Evolutionary conservation across 2,888 invertebrate genomes (phyloP), one percentile per base, ranked within the genome.

Genomic region (Habrosyne pyritoides): DNA sequence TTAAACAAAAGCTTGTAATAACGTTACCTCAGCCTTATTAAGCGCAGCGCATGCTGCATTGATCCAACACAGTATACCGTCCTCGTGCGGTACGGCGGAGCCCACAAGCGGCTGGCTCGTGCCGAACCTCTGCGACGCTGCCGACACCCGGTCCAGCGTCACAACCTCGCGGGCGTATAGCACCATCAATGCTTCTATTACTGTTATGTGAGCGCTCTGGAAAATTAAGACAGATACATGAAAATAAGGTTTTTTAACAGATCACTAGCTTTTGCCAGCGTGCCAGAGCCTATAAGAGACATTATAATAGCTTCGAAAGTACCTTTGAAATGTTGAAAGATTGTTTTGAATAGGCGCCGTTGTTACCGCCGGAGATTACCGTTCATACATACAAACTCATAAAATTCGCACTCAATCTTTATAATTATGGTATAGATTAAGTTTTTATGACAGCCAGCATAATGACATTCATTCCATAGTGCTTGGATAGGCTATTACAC

Each of bases 151-250:
- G 84, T 98, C 98, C 55, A 96, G 94, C 51, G 97, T 97, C 67
- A 98, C 96, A 75, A 98, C 97, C 91, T 99, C 98, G 79, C 97
- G 96, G 71, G 98, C 96, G 93, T 98, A 98, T 75, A 99, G 94
- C 84, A 95, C 94, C 98, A 99, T 98, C 88, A 99, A 94, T 73
- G 98, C 97, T 93, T 99, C 98, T 90, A 98, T 97, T 91, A 99
- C 97, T 85, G 97, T 95, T 96, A 99, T 96, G 91, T 99, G 99
- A 77, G 98, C 98, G 87, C 95, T 96, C 98, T 98, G 92, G n/a
- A 94, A 91, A 0, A 2, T 18, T 36, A 0, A 4, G 7, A 3
- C 14, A 30, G n/a, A 36, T 14, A 36, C 6, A 33, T n/a, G 3
- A 33, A 33, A 12, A 10, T 33, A 2, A 12, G 33, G 12, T 12